Conservation (phyloP, 2,888 invertebrate species). For the Euproctis similis region DNA sequence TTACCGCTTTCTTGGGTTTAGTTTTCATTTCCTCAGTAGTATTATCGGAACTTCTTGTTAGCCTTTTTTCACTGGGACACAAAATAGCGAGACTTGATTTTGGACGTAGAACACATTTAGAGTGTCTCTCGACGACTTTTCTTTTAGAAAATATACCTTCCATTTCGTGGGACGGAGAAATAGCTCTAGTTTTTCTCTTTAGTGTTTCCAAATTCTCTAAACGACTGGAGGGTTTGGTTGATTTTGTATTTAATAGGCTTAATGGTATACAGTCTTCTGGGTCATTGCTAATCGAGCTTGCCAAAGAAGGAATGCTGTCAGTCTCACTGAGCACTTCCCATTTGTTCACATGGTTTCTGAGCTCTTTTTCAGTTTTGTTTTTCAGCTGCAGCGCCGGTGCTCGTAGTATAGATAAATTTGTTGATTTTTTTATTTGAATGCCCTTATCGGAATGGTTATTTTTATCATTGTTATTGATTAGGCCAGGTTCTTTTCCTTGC, state of each 20-base stretch:
- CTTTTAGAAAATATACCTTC: slow-evolving; percentile 71
- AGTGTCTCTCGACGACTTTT: slow-evolving; percentile 49
- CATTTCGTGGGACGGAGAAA: slow-evolving; percentile 77
- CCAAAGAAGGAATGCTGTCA: slow-evolving; percentile 73
- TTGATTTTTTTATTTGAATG: slow-evolving; percentile 39
- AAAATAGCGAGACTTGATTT: slow-evolving; percentile 65
- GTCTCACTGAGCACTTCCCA: slow-evolving; percentile 78
- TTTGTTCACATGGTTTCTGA: slow-evolving; percentile 63
- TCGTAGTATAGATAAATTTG: slow-evolving; percentile 51
- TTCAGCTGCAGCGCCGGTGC: slow-evolving; percentile 63
- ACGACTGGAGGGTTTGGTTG: slow-evolving; percentile 42
- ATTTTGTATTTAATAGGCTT: slow-evolving; percentile 62
- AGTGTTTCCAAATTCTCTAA: slow-evolving; percentile 56
- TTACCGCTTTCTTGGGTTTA: slow-evolving; percentile 44
- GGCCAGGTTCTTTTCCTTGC: slow-evolving; percentile 62
- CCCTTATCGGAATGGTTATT: slow-evolving; percentile 24
- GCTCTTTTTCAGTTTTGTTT: slow-evolving; percentile 55
- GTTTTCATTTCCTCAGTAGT: slow-evolving; percentile 42
- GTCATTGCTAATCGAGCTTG: slow-evolving; percentile 65
- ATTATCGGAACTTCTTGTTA: slow-evolving; percentile 60
- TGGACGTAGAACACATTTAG: slow-evolving; percentile 52
- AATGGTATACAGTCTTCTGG: slow-evolving; percentile 78
- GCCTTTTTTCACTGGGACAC: slow-evolving; percentile 57
- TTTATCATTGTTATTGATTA: slow-evolving; percentile 38
- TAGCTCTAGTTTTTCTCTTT: slow-evolving; percentile 74